phyloP scores from a whole-genome alignment of 2,797 vertebrate species.

The Semotilus atromaculatus region DNA sequence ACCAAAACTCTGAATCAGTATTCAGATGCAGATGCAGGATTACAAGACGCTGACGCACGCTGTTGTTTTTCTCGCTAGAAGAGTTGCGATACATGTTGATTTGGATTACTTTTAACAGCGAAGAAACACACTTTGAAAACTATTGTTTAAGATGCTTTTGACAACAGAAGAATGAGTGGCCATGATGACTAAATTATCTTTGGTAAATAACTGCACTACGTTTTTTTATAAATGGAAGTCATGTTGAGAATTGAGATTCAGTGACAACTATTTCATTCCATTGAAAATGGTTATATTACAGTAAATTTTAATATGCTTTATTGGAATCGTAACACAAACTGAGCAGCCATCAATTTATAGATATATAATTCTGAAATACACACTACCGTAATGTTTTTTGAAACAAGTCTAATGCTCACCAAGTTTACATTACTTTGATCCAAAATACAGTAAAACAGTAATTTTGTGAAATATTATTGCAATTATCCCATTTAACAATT shows the following conservation, averaged over 20 bases:
- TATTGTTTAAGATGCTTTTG: slow-evolving; percentile 1
- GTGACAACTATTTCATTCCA: not conserved
- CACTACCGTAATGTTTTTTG: not conserved
- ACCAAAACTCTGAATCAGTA: slow-evolving; percentile 9
- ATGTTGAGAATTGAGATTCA: not conserved
- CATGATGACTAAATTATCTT: not conserved
- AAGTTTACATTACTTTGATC: not conserved
- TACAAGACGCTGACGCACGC: not conserved
- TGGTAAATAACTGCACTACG: too few relatives aligned
- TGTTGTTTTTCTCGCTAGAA: slow-evolving; percentile 7
- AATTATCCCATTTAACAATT: not conserved
- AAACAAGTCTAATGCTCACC: not conserved
- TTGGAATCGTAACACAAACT: not conserved
- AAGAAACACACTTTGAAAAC: slow-evolving; percentile 6
- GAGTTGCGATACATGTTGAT: slow-evolving; percentile 1
- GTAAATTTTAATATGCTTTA: not conserved
- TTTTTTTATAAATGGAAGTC: not conserved
- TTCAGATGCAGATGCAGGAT: not conserved
- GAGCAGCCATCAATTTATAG: not conserved
- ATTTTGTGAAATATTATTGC: not conserved
- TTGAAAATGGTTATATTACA: not conserved
- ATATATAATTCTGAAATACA: not conserved
- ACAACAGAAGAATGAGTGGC: not conserved
- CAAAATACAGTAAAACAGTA: not conserved
- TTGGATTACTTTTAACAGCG: not conserved